A percentile compares a stretch with the other conserved stretches of the same genome.
These are phyloP conservation scores for Dryobotodes eremita DNA, from an alignment of 2,888 invertebrate genomes.

Conservation along the genomic window DNA sequence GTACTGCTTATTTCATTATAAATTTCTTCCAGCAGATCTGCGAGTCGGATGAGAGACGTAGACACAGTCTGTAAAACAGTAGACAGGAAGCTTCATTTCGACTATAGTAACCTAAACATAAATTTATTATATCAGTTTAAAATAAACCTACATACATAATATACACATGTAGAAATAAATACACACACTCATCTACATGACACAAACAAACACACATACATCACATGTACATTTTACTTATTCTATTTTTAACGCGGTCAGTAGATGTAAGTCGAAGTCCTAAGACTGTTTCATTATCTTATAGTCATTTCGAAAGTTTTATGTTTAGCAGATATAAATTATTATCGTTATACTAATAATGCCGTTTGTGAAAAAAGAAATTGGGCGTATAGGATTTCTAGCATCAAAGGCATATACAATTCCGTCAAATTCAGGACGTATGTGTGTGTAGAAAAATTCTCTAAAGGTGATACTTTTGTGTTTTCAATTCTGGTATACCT, in stretches of 20 bases:
- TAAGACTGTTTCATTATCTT: neutral
- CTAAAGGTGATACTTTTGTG: neutral
- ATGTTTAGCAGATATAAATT: neutral
- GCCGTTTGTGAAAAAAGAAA: too few relatives aligned
- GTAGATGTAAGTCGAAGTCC: neutral
- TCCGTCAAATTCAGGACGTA: too few relatives aligned
- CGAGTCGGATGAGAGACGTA: neutral
- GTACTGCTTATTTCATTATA: neutral
- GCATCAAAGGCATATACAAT: neutral
- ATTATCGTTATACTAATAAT: neutral
- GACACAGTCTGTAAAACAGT: neutral
- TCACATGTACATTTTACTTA: neutral
- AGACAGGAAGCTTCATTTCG: neutral
- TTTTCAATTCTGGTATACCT: neutral
- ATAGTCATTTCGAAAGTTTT: neutral
- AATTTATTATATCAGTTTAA: neutral
- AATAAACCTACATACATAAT: neutral
- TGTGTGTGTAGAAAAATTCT: neutral
- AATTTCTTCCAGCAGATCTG: neutral
- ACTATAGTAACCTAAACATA: neutral
- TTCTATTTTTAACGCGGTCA: neutral
- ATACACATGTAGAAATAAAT: neutral
- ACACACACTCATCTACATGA: neutral
- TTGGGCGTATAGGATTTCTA: neutral
- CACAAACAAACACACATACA: too few relatives aligned